phyloP scores from a whole-genome alignment of 1,140 invertebrate genomes.

The Ceratina calcarata region DNA sequence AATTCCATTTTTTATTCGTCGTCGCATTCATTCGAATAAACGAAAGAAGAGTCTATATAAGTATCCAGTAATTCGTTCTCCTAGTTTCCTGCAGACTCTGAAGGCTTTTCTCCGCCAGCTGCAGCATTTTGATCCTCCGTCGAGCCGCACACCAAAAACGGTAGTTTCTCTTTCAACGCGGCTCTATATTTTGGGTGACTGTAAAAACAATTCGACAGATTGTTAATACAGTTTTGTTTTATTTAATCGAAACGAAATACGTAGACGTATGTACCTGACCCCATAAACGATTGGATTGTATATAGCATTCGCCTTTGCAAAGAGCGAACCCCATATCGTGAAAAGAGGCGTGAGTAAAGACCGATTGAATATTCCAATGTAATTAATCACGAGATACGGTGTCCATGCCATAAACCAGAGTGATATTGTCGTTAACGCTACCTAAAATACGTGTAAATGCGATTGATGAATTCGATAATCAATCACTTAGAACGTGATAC shows the following conservation, averaged over 20 bases:
- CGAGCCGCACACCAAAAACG: slow-evolving; percentile 83
- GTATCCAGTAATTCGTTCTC: background rate
- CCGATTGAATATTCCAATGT: slow-evolving; percentile 86
- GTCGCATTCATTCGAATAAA: too few species aligned
- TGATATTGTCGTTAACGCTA: slow-evolving; percentile 90
- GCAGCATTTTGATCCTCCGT: slow-evolving; percentile 35
- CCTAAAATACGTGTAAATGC: slow-evolving; percentile 70
- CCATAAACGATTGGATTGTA: slow-evolving; percentile 92
- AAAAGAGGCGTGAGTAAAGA: slow-evolving; percentile 85
- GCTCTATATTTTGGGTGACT: slow-evolving; percentile 89
- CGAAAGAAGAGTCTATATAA: too few species aligned
- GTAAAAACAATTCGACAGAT: slow-evolving; percentile 32
- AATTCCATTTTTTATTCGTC: too few species aligned
- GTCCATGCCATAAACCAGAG: slow-evolving; percentile 93
- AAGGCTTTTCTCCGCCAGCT: slow-evolving; percentile 63
- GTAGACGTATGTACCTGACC: slow-evolving; percentile 82
- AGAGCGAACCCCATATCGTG: slow-evolving; percentile 89
- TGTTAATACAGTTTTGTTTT: background rate
- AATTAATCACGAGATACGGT: slow-evolving; percentile 90
- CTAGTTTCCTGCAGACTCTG: background rate
- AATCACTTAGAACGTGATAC: slow-evolving; percentile 62
- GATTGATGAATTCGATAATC: background rate
- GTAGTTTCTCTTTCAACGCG: slow-evolving; percentile 87
- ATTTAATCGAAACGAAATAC: background rate
- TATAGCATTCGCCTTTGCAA: slow-evolving; percentile 89